Evolutionary conservation across 1,140 invertebrate species (phyloP), one percentile per base, ranked within the genome.

Genomic region (Xylocopa sonorina): DNA sequence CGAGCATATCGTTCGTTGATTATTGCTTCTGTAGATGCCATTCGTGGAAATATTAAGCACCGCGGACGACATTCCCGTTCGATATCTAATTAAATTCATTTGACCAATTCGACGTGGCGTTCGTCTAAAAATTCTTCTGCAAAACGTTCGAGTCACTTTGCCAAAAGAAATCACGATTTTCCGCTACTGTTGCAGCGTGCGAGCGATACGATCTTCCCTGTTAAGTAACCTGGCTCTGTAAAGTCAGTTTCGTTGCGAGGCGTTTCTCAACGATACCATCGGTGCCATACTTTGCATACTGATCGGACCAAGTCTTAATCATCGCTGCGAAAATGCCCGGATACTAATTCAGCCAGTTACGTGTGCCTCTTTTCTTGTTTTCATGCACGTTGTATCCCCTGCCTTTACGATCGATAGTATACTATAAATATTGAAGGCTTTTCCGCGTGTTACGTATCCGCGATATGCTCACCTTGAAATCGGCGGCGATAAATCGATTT

Each of bases 361-460:
- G 27, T 6, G 46, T 32, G 53, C 57, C 21, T 48, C 67, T 57
- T 79, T 66, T 72, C 62, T 32, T 51, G 32, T 71, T 78, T 58
- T 71, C 66, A 51, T 27, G 24, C 3, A n/a, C 4, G 16, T 50
- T 46, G 51, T 51, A 80, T 48, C 41, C 32, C 83, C 69, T 27
- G 72, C 75, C 76, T 80, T 29, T 43, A 14, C 4, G 27, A 83
- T 84, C 66, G 24, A 71, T 32, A 38, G 50, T 71, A n/a, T n/a
- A 18, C 41, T 9, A 2, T 29, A 12, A 75, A 51, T 18, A n/a
- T 18, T 32, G 60, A 84, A 84, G 71, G 72, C 73, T 48, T 84
- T 80, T 53, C 72, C 78, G 72, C 48, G 43, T 55, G 29, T 84
- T 83, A 84, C 66, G 71, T 76, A 80, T 74, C n/a, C 34, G 6